phyloP scores from a whole-genome alignment of 1,140 invertebrate genomes.

The Drosophila malerkotliana region DNA sequence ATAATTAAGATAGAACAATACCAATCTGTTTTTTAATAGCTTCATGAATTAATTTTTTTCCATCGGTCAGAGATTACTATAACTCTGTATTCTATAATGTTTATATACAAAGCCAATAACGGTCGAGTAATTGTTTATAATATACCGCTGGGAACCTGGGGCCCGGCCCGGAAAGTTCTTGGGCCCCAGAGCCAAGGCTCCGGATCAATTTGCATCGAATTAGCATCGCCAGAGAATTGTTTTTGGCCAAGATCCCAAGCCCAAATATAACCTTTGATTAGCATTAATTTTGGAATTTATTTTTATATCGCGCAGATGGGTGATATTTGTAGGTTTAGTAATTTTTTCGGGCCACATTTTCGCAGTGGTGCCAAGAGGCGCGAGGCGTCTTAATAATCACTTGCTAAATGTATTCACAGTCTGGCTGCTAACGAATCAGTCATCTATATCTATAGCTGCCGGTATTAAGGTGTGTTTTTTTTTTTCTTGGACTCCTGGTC shows the following conservation, averaged over 20 bases:
- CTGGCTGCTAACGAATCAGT: constrained; percentile 65
- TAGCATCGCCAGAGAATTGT: constrained; percentile 25
- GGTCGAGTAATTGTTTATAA: constrained; percentile 42
- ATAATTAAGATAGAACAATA: background rate
- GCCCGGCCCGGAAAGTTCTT: constrained; percentile 16
- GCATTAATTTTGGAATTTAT: constrained; percentile 64
- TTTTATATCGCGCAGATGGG: constrained; percentile 59
- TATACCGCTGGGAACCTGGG: constrained; percentile 19
- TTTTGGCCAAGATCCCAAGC: constrained; percentile 5
- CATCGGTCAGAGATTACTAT: background rate
- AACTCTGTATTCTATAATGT: background rate
- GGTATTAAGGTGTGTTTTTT: constrained; percentile 36
- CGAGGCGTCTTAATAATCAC: constrained; percentile 68
- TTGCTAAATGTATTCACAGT: constrained; percentile 63
- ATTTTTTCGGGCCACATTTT: constrained; percentile 28
- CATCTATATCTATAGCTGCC: constrained; percentile 36
- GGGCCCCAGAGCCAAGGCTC: constrained; percentile 49
- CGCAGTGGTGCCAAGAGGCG: constrained; percentile 41
- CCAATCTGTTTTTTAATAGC: background rate
- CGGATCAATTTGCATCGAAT: constrained; percentile 70
- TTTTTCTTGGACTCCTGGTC: constrained; percentile 3
- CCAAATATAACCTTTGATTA: constrained; percentile 65
- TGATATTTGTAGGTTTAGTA: constrained; percentile 32
- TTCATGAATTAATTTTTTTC: constrained; percentile 3
- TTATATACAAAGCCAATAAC: constrained; percentile 12